Conservation (phyloP, 2,113 vertebrate species). For the Hypanus sabinus region DNA sequence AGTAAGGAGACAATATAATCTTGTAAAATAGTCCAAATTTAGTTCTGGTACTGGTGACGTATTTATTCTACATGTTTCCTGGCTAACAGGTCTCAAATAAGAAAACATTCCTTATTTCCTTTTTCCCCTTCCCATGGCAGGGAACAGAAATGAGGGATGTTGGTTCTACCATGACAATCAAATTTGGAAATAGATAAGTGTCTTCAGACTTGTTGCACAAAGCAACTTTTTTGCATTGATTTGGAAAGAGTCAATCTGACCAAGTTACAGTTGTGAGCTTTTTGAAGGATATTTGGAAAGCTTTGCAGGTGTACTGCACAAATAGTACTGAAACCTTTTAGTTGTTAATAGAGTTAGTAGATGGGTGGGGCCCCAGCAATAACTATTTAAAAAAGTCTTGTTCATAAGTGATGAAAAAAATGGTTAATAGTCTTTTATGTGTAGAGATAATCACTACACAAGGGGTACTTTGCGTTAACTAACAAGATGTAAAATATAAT, state of each 20-base stretch:
- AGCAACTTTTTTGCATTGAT: not conserved
- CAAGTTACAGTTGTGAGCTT: not conserved
- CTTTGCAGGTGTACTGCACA: not conserved
- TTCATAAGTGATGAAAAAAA: not conserved
- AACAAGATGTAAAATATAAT: not conserved
- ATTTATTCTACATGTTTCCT: not conserved
- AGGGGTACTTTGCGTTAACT: not conserved
- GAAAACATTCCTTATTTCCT: not conserved
- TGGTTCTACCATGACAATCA: not conserved
- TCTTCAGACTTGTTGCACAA: not conserved
- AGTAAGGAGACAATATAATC: not conserved
- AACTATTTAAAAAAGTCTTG: not conserved
- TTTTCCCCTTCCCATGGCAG: not conserved
- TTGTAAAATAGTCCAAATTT: conserved; percentile 13
- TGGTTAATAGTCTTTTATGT: not conserved
- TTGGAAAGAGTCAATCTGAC: not conserved
- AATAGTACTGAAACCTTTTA: conserved; percentile 39
- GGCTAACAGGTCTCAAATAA: not conserved
- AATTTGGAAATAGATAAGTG: not conserved
- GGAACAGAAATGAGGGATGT: not conserved
- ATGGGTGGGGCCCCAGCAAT: conserved; percentile 45
- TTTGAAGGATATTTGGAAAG: not conserved
- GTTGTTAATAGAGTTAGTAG: conserved; percentile 47
- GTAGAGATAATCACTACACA: not conserved
- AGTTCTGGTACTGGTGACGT: not conserved